phyloP scores from a whole-genome alignment of 2,797 vertebrate species.

The Enteromius trimaculatus region DNA sequence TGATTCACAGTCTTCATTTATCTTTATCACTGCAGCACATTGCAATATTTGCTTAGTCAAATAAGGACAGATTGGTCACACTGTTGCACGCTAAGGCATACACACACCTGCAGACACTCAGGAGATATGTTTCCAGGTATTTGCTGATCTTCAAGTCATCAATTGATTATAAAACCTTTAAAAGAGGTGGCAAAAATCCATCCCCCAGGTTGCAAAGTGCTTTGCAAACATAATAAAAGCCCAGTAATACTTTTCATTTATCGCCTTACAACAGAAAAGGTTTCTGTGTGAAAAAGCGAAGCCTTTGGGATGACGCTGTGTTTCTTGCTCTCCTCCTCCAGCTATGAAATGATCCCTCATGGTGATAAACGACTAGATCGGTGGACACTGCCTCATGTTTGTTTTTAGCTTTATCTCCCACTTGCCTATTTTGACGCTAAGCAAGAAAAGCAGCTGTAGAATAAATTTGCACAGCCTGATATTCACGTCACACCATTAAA shows the following conservation, averaged over 20 bases:
- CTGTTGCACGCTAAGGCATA: background rate
- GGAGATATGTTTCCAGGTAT: conserved; percentile 11
- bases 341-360: conserved; percentile 71
- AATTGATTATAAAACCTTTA: conserved; percentile 36
- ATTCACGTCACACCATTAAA: background rate
- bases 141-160: conserved; percentile 35
- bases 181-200: conserved; percentile 18
- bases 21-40: conserved; percentile 54
- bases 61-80: conserved; percentile 39
- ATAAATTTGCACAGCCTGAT: conserved; percentile 9
- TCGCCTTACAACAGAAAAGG: conserved; percentile 56
- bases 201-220: conserved; percentile 49
- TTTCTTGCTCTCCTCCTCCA: conserved; percentile 67
- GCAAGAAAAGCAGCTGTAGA: conserved; percentile 51
- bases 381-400: conserved; percentile 61
- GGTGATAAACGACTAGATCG: conserved; percentile 71
- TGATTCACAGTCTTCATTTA: conserved; percentile 54
- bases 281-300: conserved; percentile 56
- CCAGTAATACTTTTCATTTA: conserved; percentile 61
- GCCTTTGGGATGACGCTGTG: conserved; percentile 67
- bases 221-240: conserved; percentile 60
- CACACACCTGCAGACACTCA: background rate
- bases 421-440: conserved; percentile 57
- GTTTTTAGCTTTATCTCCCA: conserved; percentile 66
- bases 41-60: conserved; percentile 48